Percentiles rank a stretch among this genome's conserved stretches.
Conservation (phyloP, 2,797 vertebrate species). For the Borostomias antarcticus region DNA sequence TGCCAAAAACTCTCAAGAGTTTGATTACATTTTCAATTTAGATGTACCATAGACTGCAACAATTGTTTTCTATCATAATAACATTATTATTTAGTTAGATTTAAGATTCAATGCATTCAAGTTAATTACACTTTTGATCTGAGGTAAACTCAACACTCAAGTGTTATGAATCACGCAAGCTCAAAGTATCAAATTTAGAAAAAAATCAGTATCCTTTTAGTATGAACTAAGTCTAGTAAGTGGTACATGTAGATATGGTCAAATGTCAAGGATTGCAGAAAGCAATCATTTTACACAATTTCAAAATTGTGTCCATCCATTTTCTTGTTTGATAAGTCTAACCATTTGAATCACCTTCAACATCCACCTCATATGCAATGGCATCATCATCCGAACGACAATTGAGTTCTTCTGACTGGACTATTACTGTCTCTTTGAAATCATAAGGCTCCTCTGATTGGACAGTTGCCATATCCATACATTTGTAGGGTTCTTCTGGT, state of each 20-base stretch:
- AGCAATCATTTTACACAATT: constrained; percentile 60
- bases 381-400: constrained; percentile 70
- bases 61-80: background rate
- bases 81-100: constrained; percentile 53
- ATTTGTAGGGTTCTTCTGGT: constrained; percentile 31
- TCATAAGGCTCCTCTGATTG: constrained; percentile 38
- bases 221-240: constrained; percentile 45
- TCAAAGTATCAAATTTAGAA: constrained; percentile 39
- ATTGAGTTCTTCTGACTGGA: constrained; percentile 64
- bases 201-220: constrained; percentile 43
- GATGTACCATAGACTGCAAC: no score
- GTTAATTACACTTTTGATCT: constrained; percentile 49
- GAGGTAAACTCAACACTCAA: constrained; percentile 26
- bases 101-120: constrained; percentile 53
- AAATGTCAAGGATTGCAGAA: constrained; percentile 54
- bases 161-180: constrained; percentile 50
- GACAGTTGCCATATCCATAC: constrained; percentile 26
- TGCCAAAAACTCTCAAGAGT: constrained; percentile 52
- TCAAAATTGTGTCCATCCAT: constrained; percentile 62
- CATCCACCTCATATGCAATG: constrained; percentile 81
- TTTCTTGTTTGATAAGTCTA: constrained; percentile 71
- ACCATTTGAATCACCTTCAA: constrained; percentile 84
- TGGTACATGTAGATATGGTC: constrained; percentile 43
- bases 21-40: constrained; percentile 14
- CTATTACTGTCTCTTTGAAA: constrained; percentile 30